Base-by-base conservation (phyloP, 2,888 invertebrate species). In the Drosophila robusta region DNA sequence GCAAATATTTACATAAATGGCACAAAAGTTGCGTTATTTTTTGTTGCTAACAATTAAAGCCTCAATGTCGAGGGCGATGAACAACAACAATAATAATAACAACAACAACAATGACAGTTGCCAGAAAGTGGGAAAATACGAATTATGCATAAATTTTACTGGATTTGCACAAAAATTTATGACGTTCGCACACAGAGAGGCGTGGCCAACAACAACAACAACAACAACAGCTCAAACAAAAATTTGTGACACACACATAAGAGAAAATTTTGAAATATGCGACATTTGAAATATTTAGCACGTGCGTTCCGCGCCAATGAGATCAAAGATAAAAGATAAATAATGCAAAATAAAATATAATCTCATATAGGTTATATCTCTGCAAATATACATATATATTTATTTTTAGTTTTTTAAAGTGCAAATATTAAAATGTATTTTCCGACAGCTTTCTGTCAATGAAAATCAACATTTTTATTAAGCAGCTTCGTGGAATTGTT, bases 71-170 rank as follows among this genome's bases (percentile, higher is more conserved):
- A 77, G 71, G 75, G 64, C 80, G 14, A 52, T 45, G 45, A 52
- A 14, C 41, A 61, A 32, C 44, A 49, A 63, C 22, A 29, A 18
- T 14, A 60, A 32, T 34, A 52, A 58, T 14, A 36, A 41, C 12
- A 34, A 14, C 24, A 60, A 46, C 49, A 47, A 55, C 38, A 57
- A 32, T 42, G 42, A 29, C 52, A 57, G 16, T 16, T 29, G 69
- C 61, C 34, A 56, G 63, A 77, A 80, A 74, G 57, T 67, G 56
- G 63, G 49, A 70, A 58, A 50, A 65, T 36, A 80, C 78, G 70
- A 78, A 78, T 78, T 69, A 80, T 81, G 78, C 81, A 81, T 78
- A 75, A 55, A 83, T 83, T 80, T 80, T 55, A 71, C 42, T 57
- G 68, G 78, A 83, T 81, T 83, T 75, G 70, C 75, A 66, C 57